Evolutionary conservation across 2,888 invertebrate genomes (phyloP).

Genomic region (Morpho achilles): DNA sequence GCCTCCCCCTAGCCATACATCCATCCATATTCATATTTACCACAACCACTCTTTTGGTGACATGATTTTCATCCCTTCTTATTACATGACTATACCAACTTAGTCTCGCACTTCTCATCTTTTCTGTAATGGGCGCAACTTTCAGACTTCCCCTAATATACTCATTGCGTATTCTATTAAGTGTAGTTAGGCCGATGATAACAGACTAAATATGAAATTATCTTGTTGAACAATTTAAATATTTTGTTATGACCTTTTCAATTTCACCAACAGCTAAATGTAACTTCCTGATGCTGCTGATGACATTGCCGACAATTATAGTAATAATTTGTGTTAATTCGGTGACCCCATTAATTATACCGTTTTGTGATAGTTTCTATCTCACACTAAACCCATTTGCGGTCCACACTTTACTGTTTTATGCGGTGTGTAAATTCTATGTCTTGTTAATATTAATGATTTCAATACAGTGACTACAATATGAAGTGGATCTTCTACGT

Average conservation of each 20-base stretch:
- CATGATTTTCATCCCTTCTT: too few species aligned
- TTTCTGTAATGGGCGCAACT: too few species aligned
- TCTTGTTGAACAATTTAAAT: too few species aligned
- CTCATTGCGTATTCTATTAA: too few species aligned
- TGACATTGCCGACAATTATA: slow-evolving; percentile 31
- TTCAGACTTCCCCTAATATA: too few species aligned
- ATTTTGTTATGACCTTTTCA: slow-evolving; percentile 26
- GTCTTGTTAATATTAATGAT: slow-evolving; percentile 4
- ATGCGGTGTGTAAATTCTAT: slow-evolving; percentile 13
- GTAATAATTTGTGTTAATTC: slow-evolving; percentile 35
- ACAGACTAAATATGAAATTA: too few species aligned
- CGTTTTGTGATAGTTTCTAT: slow-evolving; percentile 27
- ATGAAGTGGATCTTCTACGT: slow-evolving; percentile 63
- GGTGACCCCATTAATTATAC: slow-evolving; percentile 35
- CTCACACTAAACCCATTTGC: slow-evolving; percentile 31
- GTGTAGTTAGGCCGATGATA: too few species aligned
- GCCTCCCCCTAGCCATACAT: too few species aligned
- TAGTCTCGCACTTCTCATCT: too few species aligned
- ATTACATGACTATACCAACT: too few species aligned
- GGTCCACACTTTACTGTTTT: slow-evolving; percentile 23
- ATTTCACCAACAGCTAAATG: slow-evolving; percentile 22
- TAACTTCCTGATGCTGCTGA: slow-evolving; percentile 23
- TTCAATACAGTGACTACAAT: slow-evolving; percentile 14
- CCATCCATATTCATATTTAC: too few species aligned
- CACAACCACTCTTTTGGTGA: too few species aligned